Percentiles rank a stretch among this genome's conserved stretches.
These are phyloP conservation scores for Pristionchus japonicus DNA, from an alignment of 2,888 invertebrate species.

Conservation along the genomic window DNA sequence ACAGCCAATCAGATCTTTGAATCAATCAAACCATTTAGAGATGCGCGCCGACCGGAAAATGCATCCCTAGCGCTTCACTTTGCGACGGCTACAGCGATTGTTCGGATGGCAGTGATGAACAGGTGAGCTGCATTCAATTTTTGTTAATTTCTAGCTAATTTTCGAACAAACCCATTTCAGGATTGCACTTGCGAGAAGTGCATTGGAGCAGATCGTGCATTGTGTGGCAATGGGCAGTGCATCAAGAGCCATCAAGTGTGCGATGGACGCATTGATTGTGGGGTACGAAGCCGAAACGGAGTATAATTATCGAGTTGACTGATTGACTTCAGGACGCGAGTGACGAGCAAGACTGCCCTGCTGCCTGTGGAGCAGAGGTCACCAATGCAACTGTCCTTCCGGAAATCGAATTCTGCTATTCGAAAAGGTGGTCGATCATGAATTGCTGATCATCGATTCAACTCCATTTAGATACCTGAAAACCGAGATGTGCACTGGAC, in stretches of 20 bases:
- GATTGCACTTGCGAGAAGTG: slow-evolving; percentile 66
- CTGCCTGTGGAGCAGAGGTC: background rate
- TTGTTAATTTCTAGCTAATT: background rate
- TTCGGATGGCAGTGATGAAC: slow-evolving; percentile 57
- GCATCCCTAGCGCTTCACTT: background rate
- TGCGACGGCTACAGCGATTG: slow-evolving; percentile 52
- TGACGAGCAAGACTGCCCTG: background rate
- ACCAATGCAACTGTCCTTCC: background rate
- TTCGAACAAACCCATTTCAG: slow-evolving; percentile 40
- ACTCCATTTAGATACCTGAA: background rate
- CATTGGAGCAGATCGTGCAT: slow-evolving; percentile 56
- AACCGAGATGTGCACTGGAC: background rate
- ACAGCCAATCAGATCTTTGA: background rate
- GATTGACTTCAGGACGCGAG: background rate
- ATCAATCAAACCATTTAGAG: background rate
- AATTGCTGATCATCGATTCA: background rate
- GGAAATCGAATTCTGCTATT: background rate
- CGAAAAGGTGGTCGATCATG: background rate
- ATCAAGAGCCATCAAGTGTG: slow-evolving; percentile 60
- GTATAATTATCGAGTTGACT: background rate
- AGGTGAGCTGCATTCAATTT: background rate
- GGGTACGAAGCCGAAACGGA: too few relatives aligned
- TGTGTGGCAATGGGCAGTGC: slow-evolving; percentile 65
- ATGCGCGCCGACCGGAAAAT: background rate
- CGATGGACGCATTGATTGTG: slow-evolving; percentile 64